A percentile compares a stretch with the other conserved stretches of the same genome.
Evolutionary conservation across 1,140 invertebrate species (phyloP).

Genomic region (Bursaphelenchus mucronatus): DNA sequence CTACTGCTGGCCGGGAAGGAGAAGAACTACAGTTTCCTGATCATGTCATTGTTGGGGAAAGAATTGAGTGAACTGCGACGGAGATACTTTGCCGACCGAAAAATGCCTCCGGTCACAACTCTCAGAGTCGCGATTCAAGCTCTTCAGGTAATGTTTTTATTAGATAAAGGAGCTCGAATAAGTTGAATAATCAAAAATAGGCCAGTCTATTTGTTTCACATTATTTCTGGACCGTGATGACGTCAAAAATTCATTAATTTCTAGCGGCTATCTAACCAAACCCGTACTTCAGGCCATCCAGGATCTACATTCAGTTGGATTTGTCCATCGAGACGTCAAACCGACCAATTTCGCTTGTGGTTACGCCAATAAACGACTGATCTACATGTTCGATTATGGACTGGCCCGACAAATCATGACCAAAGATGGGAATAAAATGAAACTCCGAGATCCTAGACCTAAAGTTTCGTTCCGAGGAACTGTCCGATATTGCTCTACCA

Average conservation of each 20-base stretch:
- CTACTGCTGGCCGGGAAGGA: slow-evolving; percentile 38
- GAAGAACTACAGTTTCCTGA: slow-evolving; percentile 38
- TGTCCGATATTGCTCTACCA: slow-evolving; percentile 77
- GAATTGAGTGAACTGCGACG: slow-evolving; percentile 45
- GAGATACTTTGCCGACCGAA: slow-evolving; percentile 36
- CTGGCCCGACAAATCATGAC: slow-evolving; percentile 50
- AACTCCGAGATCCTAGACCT: slow-evolving; percentile 39
- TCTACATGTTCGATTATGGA: slow-evolving; percentile 54
- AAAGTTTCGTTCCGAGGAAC: slow-evolving; percentile 72
- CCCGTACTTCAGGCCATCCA: slow-evolving; percentile 15
- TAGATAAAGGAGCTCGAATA: no score
- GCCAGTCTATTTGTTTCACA: no score
- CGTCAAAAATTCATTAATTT: no score
- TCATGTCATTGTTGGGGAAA: slow-evolving; percentile 50
- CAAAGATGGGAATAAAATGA: slow-evolving; percentile 27
- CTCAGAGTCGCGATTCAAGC: slow-evolving; percentile 44
- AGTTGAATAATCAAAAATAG: no score
- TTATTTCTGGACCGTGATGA: no score
- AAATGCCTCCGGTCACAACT: slow-evolving; percentile 33
- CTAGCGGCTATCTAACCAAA: background rate
- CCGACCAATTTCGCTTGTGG: slow-evolving; percentile 53
- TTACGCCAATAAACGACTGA: slow-evolving; percentile 18
- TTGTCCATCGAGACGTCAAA: slow-evolving; percentile 53
- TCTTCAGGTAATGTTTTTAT: slow-evolving; percentile 4
- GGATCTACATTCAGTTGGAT: slow-evolving; percentile 47